phyloP scores from a whole-genome alignment of 2,113 vertebrate species.

The Bostrychus sinensis region DNA sequence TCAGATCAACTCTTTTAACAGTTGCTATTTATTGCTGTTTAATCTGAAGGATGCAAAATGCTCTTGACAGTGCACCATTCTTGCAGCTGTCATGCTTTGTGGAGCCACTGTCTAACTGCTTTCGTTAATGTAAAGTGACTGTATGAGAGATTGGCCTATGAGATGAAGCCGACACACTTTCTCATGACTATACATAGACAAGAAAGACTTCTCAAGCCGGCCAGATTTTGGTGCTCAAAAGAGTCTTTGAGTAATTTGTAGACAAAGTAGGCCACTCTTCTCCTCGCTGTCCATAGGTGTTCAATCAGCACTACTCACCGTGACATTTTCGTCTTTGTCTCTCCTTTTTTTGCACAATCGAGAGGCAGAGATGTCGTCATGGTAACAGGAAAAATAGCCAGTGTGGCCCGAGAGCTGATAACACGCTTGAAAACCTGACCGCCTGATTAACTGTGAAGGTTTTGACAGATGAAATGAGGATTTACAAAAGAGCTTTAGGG shows the following conservation, averaged over 20 bases:
- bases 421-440: constrained; percentile 33
- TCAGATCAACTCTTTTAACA: background rate
- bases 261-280: constrained; percentile 43
- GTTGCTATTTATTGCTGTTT: constrained; percentile 9
- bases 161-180: constrained; percentile 40
- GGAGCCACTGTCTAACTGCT: background rate
- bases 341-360: constrained; percentile 56
- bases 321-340: constrained; percentile 68
- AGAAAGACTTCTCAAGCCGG: constrained; percentile 31
- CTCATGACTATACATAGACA: constrained; percentile 37
- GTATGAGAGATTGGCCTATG: constrained; percentile 23
- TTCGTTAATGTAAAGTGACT: constrained; percentile 36
- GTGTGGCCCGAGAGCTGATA: constrained; percentile 62
- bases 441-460: constrained; percentile 48
- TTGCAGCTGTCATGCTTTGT: constrained; percentile 12
- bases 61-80: background rate
- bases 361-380: constrained; percentile 63
- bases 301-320: constrained; percentile 35
- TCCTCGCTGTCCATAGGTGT: constrained; percentile 28
- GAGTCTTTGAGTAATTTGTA: constrained; percentile 38
- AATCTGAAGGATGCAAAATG: constrained; percentile 23
- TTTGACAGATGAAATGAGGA: constrained; percentile 14
- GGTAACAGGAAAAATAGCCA: constrained; percentile 57
- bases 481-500: constrained; percentile 13
- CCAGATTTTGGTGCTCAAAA: constrained; percentile 34